phyloP scores from a whole-genome alignment of 2,888 invertebrate species.

The Polydrusus pterygomalis region DNA sequence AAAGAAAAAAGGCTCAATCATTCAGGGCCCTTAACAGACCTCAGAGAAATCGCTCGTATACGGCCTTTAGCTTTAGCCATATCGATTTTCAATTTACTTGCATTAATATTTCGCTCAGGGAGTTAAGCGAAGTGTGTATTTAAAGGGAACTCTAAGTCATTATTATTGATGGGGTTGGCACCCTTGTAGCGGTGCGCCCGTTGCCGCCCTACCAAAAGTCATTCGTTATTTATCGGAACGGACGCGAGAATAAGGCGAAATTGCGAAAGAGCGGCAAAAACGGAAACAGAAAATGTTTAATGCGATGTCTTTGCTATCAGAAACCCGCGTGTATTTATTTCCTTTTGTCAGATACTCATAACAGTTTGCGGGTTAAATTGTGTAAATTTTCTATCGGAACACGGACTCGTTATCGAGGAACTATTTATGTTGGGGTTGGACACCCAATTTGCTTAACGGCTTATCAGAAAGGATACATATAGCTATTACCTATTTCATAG shows the following conservation, averaged over 20 bases:
- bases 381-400: slow-evolving; percentile 25
- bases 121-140: slow-evolving; percentile 70
- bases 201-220: slow-evolving; percentile 63
- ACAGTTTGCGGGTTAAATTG: slow-evolving; percentile 21
- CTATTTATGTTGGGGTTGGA: slow-evolving; percentile 25
- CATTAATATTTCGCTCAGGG: slow-evolving; percentile 70
- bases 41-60: slow-evolving; percentile 49
- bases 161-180: slow-evolving; percentile 70
- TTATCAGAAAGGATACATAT: slow-evolving; percentile 33
- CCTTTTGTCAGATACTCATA: slow-evolving; percentile 38
- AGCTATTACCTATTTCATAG: slow-evolving; percentile 1
- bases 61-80: slow-evolving; percentile 56
- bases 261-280: slow-evolving; percentile 54
- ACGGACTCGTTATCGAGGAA: slow-evolving; percentile 31
- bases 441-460: slow-evolving; percentile 27
- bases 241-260: slow-evolving; percentile 42
- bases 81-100: slow-evolving; percentile 70
- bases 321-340: slow-evolving; percentile 46
- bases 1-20: slow-evolving; percentile 47
- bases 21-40: slow-evolving; percentile 40
- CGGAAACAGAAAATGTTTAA: slow-evolving; percentile 55
- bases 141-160: slow-evolving; percentile 69
- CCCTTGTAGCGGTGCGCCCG: slow-evolving; percentile 61
- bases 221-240: slow-evolving; percentile 63
- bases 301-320: slow-evolving; percentile 44